phyloP scores from a whole-genome alignment of 2,797 vertebrate species.

The Amniataba percoides region DNA sequence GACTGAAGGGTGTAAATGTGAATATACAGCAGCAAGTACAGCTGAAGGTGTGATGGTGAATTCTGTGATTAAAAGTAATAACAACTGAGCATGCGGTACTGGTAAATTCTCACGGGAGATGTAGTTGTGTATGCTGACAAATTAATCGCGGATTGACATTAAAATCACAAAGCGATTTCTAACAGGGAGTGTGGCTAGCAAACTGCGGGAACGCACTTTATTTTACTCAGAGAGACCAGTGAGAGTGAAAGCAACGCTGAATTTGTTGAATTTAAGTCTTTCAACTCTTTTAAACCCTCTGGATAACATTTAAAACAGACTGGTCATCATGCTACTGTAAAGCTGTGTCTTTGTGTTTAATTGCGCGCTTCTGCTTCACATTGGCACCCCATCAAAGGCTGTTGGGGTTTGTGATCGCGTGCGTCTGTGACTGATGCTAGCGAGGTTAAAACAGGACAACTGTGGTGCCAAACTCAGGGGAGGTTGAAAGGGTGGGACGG shows the following conservation, averaged over 20 bases:
- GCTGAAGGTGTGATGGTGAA: neutral
- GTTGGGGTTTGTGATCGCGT: conserved; percentile 19
- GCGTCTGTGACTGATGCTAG: conserved; percentile 34
- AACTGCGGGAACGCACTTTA: too few relatives aligned
- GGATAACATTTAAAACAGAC: conserved; percentile 1
- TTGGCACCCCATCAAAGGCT: conserved; percentile 47
- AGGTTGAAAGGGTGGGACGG: conserved; percentile 56
- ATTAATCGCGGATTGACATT: neutral
- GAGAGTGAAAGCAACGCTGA: too few relatives aligned
- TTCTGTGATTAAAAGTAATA: neutral
- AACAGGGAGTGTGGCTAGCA: too few relatives aligned
- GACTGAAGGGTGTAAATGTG: neutral
- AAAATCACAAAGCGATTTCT: neutral
- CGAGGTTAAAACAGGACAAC: conserved; percentile 50
- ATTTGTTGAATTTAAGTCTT: neutral
- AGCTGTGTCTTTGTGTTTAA: conserved; percentile 26
- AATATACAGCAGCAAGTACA: neutral
- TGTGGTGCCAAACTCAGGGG: conserved; percentile 52
- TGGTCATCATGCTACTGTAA: conserved; percentile 5
- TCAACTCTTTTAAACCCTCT: neutral
- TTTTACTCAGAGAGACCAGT: neutral
- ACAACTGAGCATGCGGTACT: neutral
- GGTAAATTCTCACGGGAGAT: neutral
- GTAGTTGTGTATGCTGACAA: neutral
- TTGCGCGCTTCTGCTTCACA: conserved; percentile 28